These are phyloP conservation scores for Sussaba pulchella DNA, from an alignment of 2,888 invertebrate genomes.

Conservation along the genomic window DNA sequence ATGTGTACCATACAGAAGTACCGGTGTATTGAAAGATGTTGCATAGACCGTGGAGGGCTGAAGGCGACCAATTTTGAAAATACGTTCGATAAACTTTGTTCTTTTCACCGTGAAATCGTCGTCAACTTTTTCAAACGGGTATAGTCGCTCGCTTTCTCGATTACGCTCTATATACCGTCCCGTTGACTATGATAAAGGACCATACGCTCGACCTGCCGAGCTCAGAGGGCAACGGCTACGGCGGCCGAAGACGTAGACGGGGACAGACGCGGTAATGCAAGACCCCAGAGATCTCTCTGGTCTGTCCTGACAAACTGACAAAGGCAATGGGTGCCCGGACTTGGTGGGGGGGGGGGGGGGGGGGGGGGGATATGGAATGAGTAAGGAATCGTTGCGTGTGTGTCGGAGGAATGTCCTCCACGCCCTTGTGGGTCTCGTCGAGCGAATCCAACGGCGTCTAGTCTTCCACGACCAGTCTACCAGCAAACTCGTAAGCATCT, in stretches of 20 bases:
- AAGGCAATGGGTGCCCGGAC: constrained; percentile 49
- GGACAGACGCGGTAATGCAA: constrained; percentile 15
- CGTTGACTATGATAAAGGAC: constrained; percentile 43
- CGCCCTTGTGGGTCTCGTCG: constrained; percentile 11
- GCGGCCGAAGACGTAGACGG: constrained; percentile 28
- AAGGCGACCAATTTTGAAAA: constrained; percentile 42
- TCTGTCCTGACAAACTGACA: constrained; percentile 49
- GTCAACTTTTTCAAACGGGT: constrained; percentile 21
- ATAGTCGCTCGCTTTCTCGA: background rate
- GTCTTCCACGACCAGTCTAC: constrained; percentile 31
- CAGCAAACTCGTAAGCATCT: constrained; percentile 28
- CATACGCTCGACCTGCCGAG: constrained; percentile 33
- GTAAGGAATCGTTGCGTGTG: constrained; percentile 44
- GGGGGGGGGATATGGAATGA: constrained; percentile 15
- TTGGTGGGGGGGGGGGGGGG: too few species aligned
- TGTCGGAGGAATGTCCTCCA: constrained; percentile 36
- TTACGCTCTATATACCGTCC: background rate
- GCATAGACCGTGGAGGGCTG: too few species aligned
- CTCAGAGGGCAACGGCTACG: constrained; percentile 30
- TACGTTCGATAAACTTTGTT: constrained; percentile 34
- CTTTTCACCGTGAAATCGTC: constrained; percentile 53
- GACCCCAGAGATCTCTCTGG: constrained; percentile 14
- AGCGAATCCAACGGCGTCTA: constrained; percentile 49
- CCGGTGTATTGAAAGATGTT: background rate
- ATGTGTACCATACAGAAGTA: background rate